phyloP scores from a whole-genome alignment of 2,113 vertebrate species.

The Uria lomvia region DNA sequence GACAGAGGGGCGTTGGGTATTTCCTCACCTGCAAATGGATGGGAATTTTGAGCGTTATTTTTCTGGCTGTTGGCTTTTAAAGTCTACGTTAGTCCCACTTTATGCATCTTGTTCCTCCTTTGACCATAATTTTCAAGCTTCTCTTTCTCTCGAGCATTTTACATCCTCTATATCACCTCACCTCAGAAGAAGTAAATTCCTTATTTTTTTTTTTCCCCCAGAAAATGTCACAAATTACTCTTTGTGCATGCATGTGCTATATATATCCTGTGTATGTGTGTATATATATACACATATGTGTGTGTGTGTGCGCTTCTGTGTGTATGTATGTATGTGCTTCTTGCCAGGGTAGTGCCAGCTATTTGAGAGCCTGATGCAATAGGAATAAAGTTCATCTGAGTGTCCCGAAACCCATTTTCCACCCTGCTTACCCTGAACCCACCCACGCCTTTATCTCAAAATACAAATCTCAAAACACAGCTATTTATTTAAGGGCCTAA shows the following conservation, averaged over 20 bases:
- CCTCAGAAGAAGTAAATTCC: not conserved
- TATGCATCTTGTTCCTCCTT: too few relatives aligned
- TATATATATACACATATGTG: not conserved
- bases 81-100: fast-evolving
- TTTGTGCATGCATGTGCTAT: not conserved
- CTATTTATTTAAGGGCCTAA: not conserved
- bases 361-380: not conserved
- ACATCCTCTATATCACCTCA: too few relatives aligned
- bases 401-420: fast-evolving
- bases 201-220: not conserved
- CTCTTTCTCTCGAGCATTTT: not conserved
- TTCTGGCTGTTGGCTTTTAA: not conserved
- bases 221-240: not conserved
- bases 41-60: fast-evolving
- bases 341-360: not conserved
- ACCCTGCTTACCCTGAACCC: fast-evolving
- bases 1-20: not conserved
- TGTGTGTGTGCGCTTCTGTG: too few relatives aligned
- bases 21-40: too few relatives aligned
- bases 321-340: not conserved
- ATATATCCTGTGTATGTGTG: not conserved
- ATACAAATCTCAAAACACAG: fast-evolving
- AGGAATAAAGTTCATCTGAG: not conserved
- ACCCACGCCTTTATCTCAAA: not conserved
- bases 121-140: not conserved